phyloP scores from a whole-genome alignment of 2,888 invertebrate genomes.

The Globia sparganii region DNA sequence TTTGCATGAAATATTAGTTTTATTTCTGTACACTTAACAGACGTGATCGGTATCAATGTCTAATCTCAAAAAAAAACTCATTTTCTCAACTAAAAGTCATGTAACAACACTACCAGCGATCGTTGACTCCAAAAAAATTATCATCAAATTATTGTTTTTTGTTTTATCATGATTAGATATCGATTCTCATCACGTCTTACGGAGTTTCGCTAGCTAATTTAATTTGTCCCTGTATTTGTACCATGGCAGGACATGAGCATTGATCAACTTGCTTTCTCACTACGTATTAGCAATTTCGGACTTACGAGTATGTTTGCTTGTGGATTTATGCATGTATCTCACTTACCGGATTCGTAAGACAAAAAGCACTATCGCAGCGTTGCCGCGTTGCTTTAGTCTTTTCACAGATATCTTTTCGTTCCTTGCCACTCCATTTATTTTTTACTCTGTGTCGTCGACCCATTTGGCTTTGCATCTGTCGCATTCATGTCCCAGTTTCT shows the following conservation, averaged over 20 bases:
- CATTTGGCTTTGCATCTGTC: constrained; percentile 54
- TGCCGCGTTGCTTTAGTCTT: not conserved
- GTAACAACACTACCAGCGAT: too few relatives aligned
- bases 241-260: not conserved
- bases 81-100: too few relatives aligned
- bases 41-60: too few relatives aligned
- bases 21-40: too few relatives aligned
- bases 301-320: not conserved
- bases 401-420: not conserved
- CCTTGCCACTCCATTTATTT: constrained; percentile 24
- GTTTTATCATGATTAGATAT: too few relatives aligned
- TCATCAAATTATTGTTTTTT: too few relatives aligned
- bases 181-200: too few relatives aligned
- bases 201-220: too few relatives aligned
- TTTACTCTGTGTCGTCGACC: constrained; percentile 29
- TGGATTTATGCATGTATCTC: not conserved
- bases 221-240: not conserved
- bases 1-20: too few relatives aligned
- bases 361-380: not conserved
- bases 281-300: not conserved
- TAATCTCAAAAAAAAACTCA: too few relatives aligned
- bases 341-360: not conserved
- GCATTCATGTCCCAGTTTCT: constrained; percentile 52
- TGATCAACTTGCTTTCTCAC: not conserved
- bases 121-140: too few relatives aligned